These are phyloP conservation scores for Eristalinus aeneus DNA, from an alignment of 2,888 invertebrate species.

Conservation along the genomic window DNA sequence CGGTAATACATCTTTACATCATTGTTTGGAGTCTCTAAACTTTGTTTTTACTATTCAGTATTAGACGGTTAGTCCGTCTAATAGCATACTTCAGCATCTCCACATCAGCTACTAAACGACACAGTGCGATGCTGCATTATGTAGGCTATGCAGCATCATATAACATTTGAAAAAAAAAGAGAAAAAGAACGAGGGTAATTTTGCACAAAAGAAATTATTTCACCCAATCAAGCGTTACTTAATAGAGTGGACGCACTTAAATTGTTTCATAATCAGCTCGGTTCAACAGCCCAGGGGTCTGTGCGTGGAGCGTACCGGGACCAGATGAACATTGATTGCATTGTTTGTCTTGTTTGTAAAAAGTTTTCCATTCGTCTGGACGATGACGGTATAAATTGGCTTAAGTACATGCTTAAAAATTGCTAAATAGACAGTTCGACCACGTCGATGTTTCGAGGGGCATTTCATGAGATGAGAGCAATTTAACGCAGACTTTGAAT, in stretches of 20 bases:
- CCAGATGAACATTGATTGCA: constrained; percentile 10
- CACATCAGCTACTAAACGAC: too few species aligned
- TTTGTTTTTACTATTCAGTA: too few species aligned
- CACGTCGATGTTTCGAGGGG: not conserved
- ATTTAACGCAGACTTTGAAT: too few species aligned
- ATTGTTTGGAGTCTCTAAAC: too few species aligned
- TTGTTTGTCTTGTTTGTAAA: constrained; percentile 39
- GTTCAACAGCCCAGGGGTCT: constrained; percentile 60
- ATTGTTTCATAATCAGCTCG: constrained; percentile 29
- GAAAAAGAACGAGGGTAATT: constrained; percentile 3
- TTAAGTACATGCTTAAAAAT: constrained; percentile 10
- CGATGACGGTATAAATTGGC: constrained; percentile 26
- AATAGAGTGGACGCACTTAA: constrained; percentile 52
- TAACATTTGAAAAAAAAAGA: not conserved
- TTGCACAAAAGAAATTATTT: not conserved
- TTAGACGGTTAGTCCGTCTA: too few species aligned
- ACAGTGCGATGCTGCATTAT: too few species aligned
- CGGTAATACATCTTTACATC: too few species aligned
- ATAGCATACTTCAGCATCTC: too few species aligned
- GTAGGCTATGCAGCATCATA: not conserved
- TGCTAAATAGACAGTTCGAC: not conserved
- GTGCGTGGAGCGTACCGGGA: not conserved
- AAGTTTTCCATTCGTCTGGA: constrained; percentile 58
- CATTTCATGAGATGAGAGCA: not conserved
- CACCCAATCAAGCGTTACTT: constrained; percentile 41